Base-by-base conservation (phyloP, 2,113 vertebrate species). In the Mirounga angustirostris region DNA sequence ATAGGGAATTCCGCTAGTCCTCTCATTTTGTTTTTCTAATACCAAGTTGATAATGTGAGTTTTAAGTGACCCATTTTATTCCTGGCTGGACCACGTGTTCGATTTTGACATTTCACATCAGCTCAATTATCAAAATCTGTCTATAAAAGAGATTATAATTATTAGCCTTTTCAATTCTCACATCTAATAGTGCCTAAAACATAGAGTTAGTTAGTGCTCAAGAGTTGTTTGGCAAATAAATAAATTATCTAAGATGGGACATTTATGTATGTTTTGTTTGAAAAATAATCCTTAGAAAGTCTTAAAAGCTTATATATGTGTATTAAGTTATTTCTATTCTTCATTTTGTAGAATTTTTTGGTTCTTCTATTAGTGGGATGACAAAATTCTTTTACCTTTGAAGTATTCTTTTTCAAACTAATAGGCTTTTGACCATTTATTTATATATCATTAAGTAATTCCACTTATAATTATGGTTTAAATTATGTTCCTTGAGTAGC, bases 21-120 rank as follows among this genome's bases (percentile, higher is more conserved):
- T 52, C 36, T 56, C 16, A 80, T 69, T 54, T 59, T 91, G 13
- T 67, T 52, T 96, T 89, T 83, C 40, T 91, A 71, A 67, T 54
- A 69, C 33, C 28, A 91, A 96, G 93, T 76, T 93, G 58, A 88
- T 88, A 91, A 82, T 30, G 18, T 18, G 11, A 61, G 11, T 89
- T 91, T 63, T 71, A 36, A 90, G 56, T 84, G 15, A 19, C 7
- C 12, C 13, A 26, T 52, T 92, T 74, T 74, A 79, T 76, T 7
- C 24, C 7, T 84, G 24, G 6, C 24, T 93, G 13, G 26, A 61
- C 10, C 7, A 76, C 15, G 4, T 54, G 21, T 28, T 74, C 86
- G 59, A 14, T 74, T 89, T 81, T 67, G 56, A 52, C 4, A 54
- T 73, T 88, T 79, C 56, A 13, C 10, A 56, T 26, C 36, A 80